Evolutionary conservation across 2,888 invertebrate species (phyloP).

Genomic region (Pterobdella sp.): DNA sequence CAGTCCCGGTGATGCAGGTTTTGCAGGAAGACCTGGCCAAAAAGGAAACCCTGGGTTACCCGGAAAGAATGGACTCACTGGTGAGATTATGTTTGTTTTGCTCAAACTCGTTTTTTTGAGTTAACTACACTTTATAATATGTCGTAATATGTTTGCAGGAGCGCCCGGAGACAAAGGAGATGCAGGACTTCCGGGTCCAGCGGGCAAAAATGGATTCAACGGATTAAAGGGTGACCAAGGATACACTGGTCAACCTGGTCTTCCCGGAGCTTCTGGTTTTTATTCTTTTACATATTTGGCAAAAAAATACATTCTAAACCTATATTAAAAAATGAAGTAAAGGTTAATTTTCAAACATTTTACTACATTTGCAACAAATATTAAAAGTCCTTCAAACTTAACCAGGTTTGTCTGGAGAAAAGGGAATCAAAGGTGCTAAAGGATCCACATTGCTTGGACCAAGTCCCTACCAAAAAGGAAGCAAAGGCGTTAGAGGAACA

Average conservation of each 20-base stretch:
- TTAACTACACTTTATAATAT: too few species aligned
- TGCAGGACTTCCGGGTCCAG: conserved; percentile 39
- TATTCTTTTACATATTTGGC: not conserved
- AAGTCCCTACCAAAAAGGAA: not conserved
- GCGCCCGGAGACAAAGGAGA: conserved; percentile 39
- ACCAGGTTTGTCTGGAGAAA: conserved; percentile 27
- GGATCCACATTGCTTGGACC: not conserved
- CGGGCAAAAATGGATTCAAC: conserved; percentile 39
- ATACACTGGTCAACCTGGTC: conserved; percentile 37
- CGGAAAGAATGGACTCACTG: too few species aligned
- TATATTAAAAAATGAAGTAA: not conserved
- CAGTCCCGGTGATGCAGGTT: not conserved
- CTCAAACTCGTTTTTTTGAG: conserved; percentile 35
- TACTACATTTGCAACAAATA: too few species aligned
- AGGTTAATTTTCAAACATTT: too few species aligned
- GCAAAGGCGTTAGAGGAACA: not conserved
- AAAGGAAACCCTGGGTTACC: too few species aligned
- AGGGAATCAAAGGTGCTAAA: conserved; percentile 15
- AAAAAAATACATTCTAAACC: not conserved
- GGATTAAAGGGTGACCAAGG: conserved; percentile 35
- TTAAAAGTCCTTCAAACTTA: not conserved
- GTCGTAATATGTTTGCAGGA: too few species aligned
- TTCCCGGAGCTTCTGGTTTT: conserved; percentile 52
- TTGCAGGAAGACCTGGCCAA: not conserved
- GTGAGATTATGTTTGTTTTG: too few species aligned